phyloP scores from a whole-genome alignment of 35 echinoderm and acorn worm species.

The Lytechinus pictus region DNA sequence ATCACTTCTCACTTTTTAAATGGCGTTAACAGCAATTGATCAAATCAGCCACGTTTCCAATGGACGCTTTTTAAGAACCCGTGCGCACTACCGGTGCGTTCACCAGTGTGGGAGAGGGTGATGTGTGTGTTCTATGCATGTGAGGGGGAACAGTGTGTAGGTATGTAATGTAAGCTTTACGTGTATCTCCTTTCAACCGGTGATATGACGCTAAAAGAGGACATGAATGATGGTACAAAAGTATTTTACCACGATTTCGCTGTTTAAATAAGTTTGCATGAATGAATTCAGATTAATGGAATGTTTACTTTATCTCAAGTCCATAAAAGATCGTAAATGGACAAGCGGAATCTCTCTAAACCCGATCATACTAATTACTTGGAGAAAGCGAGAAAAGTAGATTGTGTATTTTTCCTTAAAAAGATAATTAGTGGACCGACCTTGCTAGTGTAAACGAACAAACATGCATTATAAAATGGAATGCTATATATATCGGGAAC shows the following conservation, averaged over 20 bases:
- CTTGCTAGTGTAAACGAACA: not conserved
- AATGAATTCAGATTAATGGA: conserved; percentile 10
- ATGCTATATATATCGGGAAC: not conserved
- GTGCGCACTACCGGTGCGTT: not conserved
- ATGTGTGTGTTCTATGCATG: not conserved
- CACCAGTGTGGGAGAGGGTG: not conserved
- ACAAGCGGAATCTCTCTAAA: not conserved
- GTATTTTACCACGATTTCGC: not conserved
- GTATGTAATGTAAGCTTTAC: not conserved
- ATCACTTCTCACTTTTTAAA: conserved; percentile 29
- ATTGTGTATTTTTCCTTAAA: not conserved
- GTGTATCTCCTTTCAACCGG: not conserved
- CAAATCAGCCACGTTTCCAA: conserved; percentile 17
- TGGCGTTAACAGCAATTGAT: conserved; percentile 22
- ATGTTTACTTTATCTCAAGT: conserved; percentile 22
- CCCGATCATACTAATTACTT: not conserved
- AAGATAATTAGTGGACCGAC: not conserved
- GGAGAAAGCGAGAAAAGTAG: not conserved
- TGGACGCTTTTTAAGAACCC: not conserved
- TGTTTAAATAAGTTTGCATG: not conserved
- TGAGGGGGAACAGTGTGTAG: not conserved
- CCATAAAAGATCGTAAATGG: not conserved
- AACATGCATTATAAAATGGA: not conserved
- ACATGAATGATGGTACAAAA: not conserved
- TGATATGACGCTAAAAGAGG: not conserved